Conservation (phyloP, 2,113 vertebrate species). For the Psammodynastes pulverulentus region DNA sequence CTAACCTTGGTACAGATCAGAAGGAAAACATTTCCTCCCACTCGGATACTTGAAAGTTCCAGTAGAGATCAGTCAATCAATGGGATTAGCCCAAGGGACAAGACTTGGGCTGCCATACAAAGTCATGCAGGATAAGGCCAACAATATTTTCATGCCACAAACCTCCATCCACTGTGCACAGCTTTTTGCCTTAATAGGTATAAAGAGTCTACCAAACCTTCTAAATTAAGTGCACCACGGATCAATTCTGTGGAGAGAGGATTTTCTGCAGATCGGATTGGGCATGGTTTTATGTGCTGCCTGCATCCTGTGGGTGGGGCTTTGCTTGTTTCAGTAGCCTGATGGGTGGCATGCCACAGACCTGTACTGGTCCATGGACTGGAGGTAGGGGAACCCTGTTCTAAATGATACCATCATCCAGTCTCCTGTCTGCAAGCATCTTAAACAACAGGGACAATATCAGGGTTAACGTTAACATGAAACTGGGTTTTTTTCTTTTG, state of each 20-base stretch:
- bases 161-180: background rate
- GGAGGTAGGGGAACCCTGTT: background rate
- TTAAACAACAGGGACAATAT: background rate
- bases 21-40: background rate
- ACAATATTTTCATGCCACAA: background rate
- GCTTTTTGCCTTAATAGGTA: background rate
- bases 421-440: background rate
- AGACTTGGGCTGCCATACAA: background rate
- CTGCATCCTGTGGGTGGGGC: no score
- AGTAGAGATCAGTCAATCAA: background rate
- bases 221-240: no score
- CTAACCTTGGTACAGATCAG: background rate
- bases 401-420: background rate
- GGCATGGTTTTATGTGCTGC: no score
- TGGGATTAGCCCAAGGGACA: background rate
- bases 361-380: no score
- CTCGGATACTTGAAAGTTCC: background rate
- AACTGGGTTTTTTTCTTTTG: background rate
- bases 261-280: no score
- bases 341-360: no score
- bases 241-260: no score
- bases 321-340: no score
- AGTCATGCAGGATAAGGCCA: background rate
- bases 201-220: background rate
- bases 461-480: background rate